A percentile compares a stretch with the other conserved stretches of the same genome.
These are phyloP conservation scores for Sepioteuthis lessoniana DNA, from an alignment of 2,888 invertebrate species.

Conservation along the genomic window DNA sequence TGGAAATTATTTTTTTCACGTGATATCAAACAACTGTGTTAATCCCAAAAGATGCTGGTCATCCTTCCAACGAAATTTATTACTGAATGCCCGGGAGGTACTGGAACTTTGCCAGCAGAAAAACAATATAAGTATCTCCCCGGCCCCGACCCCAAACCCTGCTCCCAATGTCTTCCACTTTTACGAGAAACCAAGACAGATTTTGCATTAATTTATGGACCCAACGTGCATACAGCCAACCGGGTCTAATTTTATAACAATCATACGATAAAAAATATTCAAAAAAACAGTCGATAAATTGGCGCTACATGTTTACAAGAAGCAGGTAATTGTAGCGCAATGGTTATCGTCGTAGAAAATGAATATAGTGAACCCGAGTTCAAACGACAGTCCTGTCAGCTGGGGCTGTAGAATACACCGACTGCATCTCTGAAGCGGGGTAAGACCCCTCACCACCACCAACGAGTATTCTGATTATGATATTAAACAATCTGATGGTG, in stretches of 20 bases:
- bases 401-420: too few relatives aligned
- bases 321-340: too few relatives aligned
- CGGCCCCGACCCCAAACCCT: background rate
- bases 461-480: too few relatives aligned
- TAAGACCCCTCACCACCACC: too few relatives aligned
- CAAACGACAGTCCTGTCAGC: too few relatives aligned
- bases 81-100: background rate
- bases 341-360: too few relatives aligned
- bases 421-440: too few relatives aligned
- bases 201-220: background rate
- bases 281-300: background rate
- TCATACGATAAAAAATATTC: background rate
- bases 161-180: background rate
- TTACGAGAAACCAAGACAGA: background rate
- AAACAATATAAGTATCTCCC: background rate
- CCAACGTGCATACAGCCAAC: background rate
- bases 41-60: background rate
- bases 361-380: too few relatives aligned
- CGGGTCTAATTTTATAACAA: slow-evolving; percentile 7
- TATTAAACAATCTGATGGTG: too few relatives aligned
- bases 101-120: background rate
- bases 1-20: background rate
- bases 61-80: slow-evolving; percentile 8
- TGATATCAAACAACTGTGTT: background rate
- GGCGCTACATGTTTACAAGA: background rate